Evolutionary conservation across 1,140 invertebrate species (phyloP).

Genomic region (Camponotus pennsylvanicus): DNA sequence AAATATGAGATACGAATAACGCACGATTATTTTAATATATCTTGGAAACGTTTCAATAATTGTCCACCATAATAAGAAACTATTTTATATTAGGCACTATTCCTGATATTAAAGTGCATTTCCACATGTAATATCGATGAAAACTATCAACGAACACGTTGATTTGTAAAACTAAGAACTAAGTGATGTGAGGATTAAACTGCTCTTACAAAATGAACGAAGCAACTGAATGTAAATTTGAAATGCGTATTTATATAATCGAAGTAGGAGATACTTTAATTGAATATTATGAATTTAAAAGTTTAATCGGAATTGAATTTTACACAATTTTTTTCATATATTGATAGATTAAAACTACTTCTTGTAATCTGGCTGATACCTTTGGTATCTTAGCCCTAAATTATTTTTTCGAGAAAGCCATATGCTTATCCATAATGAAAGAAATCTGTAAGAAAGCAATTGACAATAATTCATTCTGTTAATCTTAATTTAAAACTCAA

Average conservation of each 20-base stretch:
- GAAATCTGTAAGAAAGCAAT: background rate
- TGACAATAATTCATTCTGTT: constrained; percentile 24
- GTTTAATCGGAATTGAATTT: constrained; percentile 2
- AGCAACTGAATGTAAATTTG: constrained; percentile 14
- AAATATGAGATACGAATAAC: background rate
- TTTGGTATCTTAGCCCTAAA: background rate
- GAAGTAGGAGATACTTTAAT: constrained; percentile 39
- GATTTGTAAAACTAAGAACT: background rate
- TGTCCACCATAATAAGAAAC: background rate
- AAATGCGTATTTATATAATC: constrained; percentile 39
- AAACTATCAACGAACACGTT: background rate
- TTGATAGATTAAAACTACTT: constrained; percentile 18
- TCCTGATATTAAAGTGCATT: constrained; percentile 12
- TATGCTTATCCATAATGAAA: constrained; percentile 7
- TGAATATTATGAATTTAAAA: constrained; percentile 41
- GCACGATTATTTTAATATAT: background rate
- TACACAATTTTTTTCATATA: constrained; percentile 24
- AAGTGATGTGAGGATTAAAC: background rate
- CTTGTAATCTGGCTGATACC: background rate
- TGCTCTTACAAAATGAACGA: constrained; percentile 10
- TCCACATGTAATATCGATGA: background rate
- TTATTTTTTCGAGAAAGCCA: constrained; percentile 26
- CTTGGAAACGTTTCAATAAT: background rate
- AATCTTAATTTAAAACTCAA: constrained; percentile 19
- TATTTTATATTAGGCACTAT: constrained; percentile 18